Evolutionary conservation across 2,888 invertebrate species (phyloP).

Genomic region (Ctena decussata): DNA sequence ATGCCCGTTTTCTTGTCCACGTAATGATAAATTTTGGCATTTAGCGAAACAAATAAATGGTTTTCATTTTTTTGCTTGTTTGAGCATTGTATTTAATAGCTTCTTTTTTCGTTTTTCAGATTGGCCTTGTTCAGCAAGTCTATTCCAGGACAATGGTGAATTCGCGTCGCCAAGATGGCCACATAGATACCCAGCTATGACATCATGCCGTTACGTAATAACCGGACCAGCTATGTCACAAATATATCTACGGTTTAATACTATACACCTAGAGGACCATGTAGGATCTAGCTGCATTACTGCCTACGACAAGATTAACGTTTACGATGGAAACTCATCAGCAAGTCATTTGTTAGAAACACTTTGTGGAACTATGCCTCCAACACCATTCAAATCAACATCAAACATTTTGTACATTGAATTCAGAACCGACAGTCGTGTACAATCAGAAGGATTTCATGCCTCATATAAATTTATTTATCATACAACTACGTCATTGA

Average conservation of each 20-base stretch:
- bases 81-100: no score
- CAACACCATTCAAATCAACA: conserved; percentile 67
- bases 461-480: conserved; percentile 78
- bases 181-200: conserved; percentile 74
- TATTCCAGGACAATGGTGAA: conserved; percentile 79
- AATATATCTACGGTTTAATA: conserved; percentile 77
- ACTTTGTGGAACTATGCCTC: conserved; percentile 70
- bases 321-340: conserved; percentile 70
- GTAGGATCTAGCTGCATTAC: conserved; percentile 74
- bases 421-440: conserved; percentile 79
- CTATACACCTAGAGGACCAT: conserved; percentile 81
- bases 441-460: conserved; percentile 82
- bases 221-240: conserved; percentile 72
- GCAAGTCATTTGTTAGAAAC: conserved; percentile 56
- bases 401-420: conserved; percentile 74
- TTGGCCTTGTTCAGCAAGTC: conserved; percentile 82
- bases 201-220: conserved; percentile 81
- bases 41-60: no score
- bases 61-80: no score
- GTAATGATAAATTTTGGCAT: no score
- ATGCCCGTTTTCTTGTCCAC: no score
- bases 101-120: conserved; percentile 69
- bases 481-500: conserved; percentile 32
- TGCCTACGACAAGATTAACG: conserved; percentile 75
- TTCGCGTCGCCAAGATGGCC: conserved; percentile 85